Percentiles rank a stretch among this genome's conserved stretches.
Evolutionary conservation across 2,888 invertebrate species (phyloP).

Genomic region (Argyresthia goedartella): DNA sequence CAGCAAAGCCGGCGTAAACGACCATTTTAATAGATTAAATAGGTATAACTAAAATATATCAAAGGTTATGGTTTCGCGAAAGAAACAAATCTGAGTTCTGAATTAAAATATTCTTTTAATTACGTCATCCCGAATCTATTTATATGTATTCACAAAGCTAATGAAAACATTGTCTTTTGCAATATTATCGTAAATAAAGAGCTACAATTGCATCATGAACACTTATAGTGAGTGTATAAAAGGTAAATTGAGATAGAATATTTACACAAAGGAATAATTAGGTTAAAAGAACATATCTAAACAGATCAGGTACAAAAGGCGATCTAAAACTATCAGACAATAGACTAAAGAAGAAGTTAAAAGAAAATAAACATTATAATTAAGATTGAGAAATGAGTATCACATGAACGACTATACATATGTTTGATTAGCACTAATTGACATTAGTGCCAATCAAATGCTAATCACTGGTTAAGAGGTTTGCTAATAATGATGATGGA

Average conservation of each 20-base stretch:
- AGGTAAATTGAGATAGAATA: not conserved
- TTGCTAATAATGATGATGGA: constrained; percentile 55
- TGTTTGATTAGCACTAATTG: constrained; percentile 26
- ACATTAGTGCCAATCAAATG: too few relatives aligned
- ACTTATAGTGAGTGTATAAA: not conserved
- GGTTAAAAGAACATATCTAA: not conserved
- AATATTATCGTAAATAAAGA: too few relatives aligned
- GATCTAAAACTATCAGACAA: not conserved
- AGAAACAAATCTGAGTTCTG: too few relatives aligned
- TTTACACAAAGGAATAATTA: not conserved
- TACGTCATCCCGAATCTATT: too few relatives aligned
- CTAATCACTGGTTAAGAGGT: constrained; percentile 50
- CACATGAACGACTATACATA: not conserved
- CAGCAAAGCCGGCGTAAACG: too few relatives aligned
- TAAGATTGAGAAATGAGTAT: constrained; percentile 4
- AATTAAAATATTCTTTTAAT: too few relatives aligned
- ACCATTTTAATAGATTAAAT: too few relatives aligned
- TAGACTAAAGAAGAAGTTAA: not conserved
- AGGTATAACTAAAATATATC: too few relatives aligned
- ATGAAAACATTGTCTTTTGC: too few relatives aligned
- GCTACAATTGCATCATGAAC: not conserved
- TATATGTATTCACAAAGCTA: too few relatives aligned
- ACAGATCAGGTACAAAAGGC: not conserved
- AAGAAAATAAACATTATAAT: not conserved
- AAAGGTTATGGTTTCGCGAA: too few relatives aligned